phyloP scores from a whole-genome alignment of 1,140 invertebrate species.

The Rhyacophila brunnea region DNA sequence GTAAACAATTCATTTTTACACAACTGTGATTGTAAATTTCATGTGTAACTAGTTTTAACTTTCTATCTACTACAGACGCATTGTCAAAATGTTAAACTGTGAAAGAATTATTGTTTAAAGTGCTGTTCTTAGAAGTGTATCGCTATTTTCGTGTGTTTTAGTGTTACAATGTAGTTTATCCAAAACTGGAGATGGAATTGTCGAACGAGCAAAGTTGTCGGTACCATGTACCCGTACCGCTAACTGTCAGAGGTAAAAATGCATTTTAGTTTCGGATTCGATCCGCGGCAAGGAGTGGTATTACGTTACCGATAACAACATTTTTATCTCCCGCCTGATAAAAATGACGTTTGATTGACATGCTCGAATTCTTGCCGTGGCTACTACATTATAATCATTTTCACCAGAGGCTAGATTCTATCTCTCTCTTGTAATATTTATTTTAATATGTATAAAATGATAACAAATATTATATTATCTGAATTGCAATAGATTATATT shows the following conservation, averaged over 20 bases:
- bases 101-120: too few species aligned
- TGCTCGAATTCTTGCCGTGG: neutral
- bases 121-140: too few species aligned
- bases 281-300: slow-evolving; percentile 5
- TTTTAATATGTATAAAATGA: too few species aligned
- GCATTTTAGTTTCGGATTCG: slow-evolving; percentile 8
- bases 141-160: too few species aligned
- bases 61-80: too few species aligned
- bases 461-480: too few species aligned
- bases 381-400: slow-evolving; percentile 1
- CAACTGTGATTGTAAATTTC: too few species aligned
- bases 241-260: slow-evolving; percentile 12
- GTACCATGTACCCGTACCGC: slow-evolving; percentile 2
- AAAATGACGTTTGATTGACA: slow-evolving; percentile 24
- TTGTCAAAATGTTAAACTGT: too few species aligned
- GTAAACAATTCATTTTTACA: too few species aligned
- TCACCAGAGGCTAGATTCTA: slow-evolving; percentile 1
- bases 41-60: too few species aligned
- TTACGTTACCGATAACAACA: slow-evolving; percentile 2
- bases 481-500: too few species aligned
- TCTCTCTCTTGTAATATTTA: neutral
- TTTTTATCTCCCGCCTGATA: slow-evolving; percentile 17
- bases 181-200: slow-evolving; percentile 8
- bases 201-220: neutral
- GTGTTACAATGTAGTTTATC: slow-evolving; percentile 14